Conservation (phyloP, 92 coral and sea anemone species). For the Palythoa caribaeorum region DNA sequence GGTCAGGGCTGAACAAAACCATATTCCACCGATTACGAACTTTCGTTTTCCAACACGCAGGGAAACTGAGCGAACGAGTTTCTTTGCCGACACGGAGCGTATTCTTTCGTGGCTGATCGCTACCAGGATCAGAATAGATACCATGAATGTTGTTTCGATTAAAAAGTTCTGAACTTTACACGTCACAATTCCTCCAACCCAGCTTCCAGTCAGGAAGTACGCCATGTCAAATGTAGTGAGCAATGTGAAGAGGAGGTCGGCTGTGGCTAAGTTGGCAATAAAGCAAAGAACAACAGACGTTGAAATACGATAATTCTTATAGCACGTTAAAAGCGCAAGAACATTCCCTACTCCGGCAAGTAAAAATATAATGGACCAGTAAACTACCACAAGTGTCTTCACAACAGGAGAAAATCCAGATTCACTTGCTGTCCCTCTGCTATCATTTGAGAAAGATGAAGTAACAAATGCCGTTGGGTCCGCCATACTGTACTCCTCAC, state of each 20-base stretch:
- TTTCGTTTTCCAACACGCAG: constrained; percentile 28
- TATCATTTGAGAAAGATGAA: constrained; percentile 9
- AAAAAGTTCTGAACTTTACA: constrained; percentile 48
- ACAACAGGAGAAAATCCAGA: constrained; percentile 38
- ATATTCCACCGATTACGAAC: constrained; percentile 3
- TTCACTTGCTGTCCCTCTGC: not conserved
- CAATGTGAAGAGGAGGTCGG: constrained; percentile 39
- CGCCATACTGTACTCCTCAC: constrained; percentile 8
- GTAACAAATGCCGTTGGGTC: not conserved
- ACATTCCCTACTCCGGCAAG: constrained; percentile 28
- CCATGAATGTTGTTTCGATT: constrained; percentile 43
- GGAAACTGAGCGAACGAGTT: constrained; percentile 31
- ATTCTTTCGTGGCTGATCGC: constrained; percentile 43
- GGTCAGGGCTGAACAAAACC: constrained; percentile 23
- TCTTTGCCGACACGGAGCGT: constrained; percentile 30
- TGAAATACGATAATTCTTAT: constrained; percentile 32
- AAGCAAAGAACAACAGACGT: constrained; percentile 39
- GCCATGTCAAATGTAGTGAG: constrained; percentile 44
- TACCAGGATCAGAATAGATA: constrained; percentile 31
- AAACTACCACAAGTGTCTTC: constrained; percentile 37
- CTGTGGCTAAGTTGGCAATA: constrained; percentile 38
- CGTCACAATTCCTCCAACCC: constrained; percentile 22
- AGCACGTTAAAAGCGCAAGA: constrained; percentile 22
- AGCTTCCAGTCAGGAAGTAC: constrained; percentile 31
- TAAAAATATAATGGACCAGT: constrained; percentile 25